These are phyloP conservation scores for Iphiclides podalirius DNA, from an alignment of 2,888 invertebrate genomes.

Conservation along the genomic window DNA sequence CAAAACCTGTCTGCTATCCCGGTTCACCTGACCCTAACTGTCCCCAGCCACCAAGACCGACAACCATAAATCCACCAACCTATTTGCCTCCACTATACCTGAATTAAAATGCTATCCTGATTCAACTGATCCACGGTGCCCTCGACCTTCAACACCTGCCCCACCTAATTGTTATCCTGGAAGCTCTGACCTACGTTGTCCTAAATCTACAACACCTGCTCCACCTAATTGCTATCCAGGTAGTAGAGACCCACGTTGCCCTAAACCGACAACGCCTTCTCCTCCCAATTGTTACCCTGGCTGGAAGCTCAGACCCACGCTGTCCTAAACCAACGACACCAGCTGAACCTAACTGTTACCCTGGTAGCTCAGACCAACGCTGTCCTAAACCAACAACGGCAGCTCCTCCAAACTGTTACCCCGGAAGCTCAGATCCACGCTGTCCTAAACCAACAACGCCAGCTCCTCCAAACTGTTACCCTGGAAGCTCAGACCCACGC, in stretches of 20 bases:
- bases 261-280: conserved; percentile 40
- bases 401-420: conserved; percentile 43
- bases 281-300: conserved; percentile 46
- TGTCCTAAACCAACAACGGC: conserved; percentile 48
- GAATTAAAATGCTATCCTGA: conserved; percentile 45
- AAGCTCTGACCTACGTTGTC: conserved; percentile 34
- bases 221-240: conserved; percentile 45
- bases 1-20: conserved; percentile 40
- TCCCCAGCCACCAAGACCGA: conserved; percentile 39
- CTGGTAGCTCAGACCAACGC: conserved; percentile 51
- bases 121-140: conserved; percentile 37
- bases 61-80: conserved; percentile 34
- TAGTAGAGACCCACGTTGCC: conserved; percentile 41
- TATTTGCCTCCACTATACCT: conserved; percentile 37
- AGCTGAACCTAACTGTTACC: conserved; percentile 46
- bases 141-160: conserved; percentile 38
- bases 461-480: conserved; percentile 37
- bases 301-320: conserved; percentile 48
- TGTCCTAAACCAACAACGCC: conserved; percentile 37
- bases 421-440: conserved; percentile 38
- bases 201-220: conserved; percentile 31
- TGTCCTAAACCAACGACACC: conserved; percentile 45
- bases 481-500: conserved; percentile 48
- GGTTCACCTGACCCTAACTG: conserved; percentile 40
- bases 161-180: conserved; percentile 40